Evolutionary conservation across 2,797 vertebrate genomes (phyloP), one percentile per base, ranked within the genome.

Genomic region (Poeciliopsis paucimaculata): DNA sequence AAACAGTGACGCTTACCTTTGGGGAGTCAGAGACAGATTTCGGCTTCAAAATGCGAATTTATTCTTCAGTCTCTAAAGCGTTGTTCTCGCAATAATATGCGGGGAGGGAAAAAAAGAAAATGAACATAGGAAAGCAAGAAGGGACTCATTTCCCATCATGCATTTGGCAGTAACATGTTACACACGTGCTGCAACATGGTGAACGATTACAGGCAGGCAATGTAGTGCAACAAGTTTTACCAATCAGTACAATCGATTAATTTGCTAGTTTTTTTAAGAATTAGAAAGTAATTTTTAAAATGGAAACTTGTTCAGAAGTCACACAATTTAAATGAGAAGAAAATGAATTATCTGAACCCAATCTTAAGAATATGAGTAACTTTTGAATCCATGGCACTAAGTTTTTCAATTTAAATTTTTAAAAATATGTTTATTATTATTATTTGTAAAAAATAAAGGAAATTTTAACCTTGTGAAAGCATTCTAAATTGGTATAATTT

Each of bases 71-170:
- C 79, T 90, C 84, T 90, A 84, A 94, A 92, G 93, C 93, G 93
- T 95, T 94, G 94, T 94, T 94, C 93, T 93, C 94, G 87, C 91
- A 82, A 92, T 92, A 94, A 93, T 92, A 94, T 80, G 93, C 92
- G 91, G 92, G 92, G 82, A 90, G 90, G 82, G 76, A 94, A 89
- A 94, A 47, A 91, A 90, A 82, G 83, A 89, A 91, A 93, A 93
- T 91, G 89, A 92, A 93, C 91, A 93, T 86, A 90, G 88, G 85
- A 92, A 74, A 86, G 86, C 89, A 86, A 92, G 87, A 88, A 89
- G 89, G 89, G 88, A 92, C 92, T 91, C 91, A 86, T 94, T 94
- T 92, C 94, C 94, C 94, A 94, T 91, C 79, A 95, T 95, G 94
- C 94, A 95, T 70, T 75, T 88, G 93, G 88, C 49, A 89, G 77